Evolutionary conservation across 1,140 invertebrate species (phyloP), one percentile per base, ranked within the genome.

Genomic region (Scaptodrosophila lebanonensis): DNA sequence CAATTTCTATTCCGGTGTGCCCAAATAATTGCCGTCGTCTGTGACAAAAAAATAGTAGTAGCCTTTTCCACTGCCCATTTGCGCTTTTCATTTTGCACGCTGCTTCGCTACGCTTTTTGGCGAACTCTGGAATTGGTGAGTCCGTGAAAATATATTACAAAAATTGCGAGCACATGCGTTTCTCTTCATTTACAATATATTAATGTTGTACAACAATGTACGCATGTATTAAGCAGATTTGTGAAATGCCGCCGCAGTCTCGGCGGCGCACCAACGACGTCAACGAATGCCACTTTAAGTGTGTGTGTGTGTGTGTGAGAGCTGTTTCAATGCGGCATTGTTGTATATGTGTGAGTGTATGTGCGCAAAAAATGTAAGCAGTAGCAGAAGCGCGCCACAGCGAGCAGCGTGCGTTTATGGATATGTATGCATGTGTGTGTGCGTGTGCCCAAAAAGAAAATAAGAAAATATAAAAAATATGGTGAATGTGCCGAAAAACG

Each of bases 401-500:
- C 77, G 61, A 83, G 58, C 57, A 66, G 49, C 39, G 36, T 79
- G 56, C 50, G 53, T 35, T 73, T 68, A 62, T 66, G 66, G 39
- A 25, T 25, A 25, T 4, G 22, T 25, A 25, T 25, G 22, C 3
- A 25, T 25, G 57, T 66, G 73, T 77, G 56, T 60, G 53, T 59
- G 65, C 72, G 66, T 60, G 73, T 79, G 65, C 64, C 71, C 82
- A 79, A 79, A 82, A 79, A 82, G 70, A 82, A 79, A 79, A 82
- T 68, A 65, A 57, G 63, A 59, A 77, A 66, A 66, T 50, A 49
- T 53, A 59, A 76, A 76, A 65, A 79, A 77, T 83, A 76, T 83
- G 71, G 72, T 68, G 68, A 73, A 44, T 53, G 48, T 53, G 62
- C 66, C 54, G 48, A 69, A 53, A 52, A 60, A 49, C 64, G 65